Percentiles rank a stretch among this genome's conserved stretches.
These are phyloP conservation scores for Phaetusa simplex DNA, from an alignment of 2,113 vertebrate genomes.

Conservation along the genomic window DNA sequence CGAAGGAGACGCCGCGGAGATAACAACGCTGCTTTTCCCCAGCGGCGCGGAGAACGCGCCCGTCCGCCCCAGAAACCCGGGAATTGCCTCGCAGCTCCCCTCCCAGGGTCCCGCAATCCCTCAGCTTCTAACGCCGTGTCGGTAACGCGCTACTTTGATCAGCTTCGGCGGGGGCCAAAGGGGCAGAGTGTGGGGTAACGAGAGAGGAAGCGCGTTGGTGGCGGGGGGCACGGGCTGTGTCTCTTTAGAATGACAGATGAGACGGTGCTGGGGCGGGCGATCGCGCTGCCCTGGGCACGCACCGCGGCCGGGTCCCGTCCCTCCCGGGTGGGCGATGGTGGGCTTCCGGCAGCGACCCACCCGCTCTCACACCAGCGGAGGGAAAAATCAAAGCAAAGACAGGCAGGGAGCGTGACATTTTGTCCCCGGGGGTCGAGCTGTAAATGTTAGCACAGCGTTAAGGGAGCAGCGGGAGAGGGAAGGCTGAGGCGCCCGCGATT, in stretches of 20 bases:
- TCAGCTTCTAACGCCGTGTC: rapidly evolving
- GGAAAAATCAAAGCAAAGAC: not conserved
- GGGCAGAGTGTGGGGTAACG: rapidly evolving
- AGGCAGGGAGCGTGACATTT: not conserved
- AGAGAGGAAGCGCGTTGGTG: rapidly evolving
- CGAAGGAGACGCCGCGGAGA: not conserved
- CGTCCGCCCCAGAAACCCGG: rapidly evolving
- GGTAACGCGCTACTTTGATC: not conserved
- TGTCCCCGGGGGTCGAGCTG: not conserved
- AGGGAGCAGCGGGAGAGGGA: not conserved
- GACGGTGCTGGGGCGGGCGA: not conserved
- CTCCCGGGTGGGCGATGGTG: not conserved
- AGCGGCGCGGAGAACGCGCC: rapidly evolving
- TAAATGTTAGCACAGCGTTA: not conserved
- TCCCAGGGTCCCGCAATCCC: not conserved
- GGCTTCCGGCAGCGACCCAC: not conserved
- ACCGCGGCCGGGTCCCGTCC: rapidly evolving
- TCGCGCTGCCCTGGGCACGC: rapidly evolving
- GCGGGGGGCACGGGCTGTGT: rapidly evolving
- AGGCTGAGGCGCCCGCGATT: not conserved
- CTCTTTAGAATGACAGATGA: not conserved
- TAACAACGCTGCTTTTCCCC: not conserved
- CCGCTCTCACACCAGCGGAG: not conserved
- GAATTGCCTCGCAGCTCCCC: not conserved
- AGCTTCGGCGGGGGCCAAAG: not conserved